Evolutionary conservation across 1,140 invertebrate genomes (phyloP).

Genomic region (Sarcophaga bullata): DNA sequence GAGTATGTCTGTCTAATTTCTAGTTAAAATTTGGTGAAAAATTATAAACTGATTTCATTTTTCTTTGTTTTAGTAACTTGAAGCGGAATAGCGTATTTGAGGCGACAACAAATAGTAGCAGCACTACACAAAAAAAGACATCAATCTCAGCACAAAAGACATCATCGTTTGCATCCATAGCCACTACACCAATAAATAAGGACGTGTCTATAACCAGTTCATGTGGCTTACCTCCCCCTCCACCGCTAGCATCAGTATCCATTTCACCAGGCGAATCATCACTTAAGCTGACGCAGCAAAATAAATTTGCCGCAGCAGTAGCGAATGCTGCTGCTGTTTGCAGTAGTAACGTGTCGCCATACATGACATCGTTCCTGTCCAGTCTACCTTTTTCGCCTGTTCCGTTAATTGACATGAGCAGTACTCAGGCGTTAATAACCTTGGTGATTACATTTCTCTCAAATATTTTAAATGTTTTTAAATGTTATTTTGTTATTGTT

Average conservation of each 20-base stretch:
- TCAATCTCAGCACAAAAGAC: conserved; percentile 6
- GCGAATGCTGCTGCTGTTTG: conserved; percentile 42
- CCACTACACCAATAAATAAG: conserved; percentile 9
- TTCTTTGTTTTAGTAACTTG: conserved; percentile 49
- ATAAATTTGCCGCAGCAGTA: conserved; percentile 51
- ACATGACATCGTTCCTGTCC: conserved; percentile 57
- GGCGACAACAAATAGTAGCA: not conserved
- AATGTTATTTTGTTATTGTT: not conserved
- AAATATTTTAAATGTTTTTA: not conserved
- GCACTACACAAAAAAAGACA: conserved; percentile 25
- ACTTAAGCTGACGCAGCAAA: conserved; percentile 47
- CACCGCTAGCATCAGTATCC: conserved; percentile 49
- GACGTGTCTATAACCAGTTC: conserved; percentile 28
- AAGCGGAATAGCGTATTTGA: conserved; percentile 59
- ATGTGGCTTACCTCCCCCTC: conserved; percentile 14
- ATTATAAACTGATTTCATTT: too few relatives aligned
- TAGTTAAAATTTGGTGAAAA: too few relatives aligned
- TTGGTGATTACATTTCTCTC: conserved; percentile 54
- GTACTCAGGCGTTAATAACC: conserved; percentile 62
- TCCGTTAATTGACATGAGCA: conserved; percentile 65
- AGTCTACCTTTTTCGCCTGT: conserved; percentile 59
- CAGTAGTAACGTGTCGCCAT: conserved; percentile 54
- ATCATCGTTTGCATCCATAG: not conserved
- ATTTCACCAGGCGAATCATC: conserved; percentile 52
- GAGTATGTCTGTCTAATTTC: too few relatives aligned